Base-by-base conservation (phyloP, 2,113 vertebrate species). In the Tachuris rubrigastra region DNA sequence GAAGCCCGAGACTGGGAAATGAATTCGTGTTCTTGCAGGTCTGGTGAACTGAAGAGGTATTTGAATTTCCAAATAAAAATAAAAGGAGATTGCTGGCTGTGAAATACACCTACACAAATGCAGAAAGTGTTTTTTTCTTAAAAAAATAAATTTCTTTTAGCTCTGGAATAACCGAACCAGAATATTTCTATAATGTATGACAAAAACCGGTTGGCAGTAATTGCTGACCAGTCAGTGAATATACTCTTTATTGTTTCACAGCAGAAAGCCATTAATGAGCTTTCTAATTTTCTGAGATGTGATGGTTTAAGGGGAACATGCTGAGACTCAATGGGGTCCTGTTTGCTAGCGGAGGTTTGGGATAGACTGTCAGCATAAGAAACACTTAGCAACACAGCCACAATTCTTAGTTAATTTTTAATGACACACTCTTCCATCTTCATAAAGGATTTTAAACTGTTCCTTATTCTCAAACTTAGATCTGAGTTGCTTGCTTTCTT, bases 251-350 rank as follows among this genome's bases (percentile, higher is more conserved):
- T 92, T 89, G 80, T 94, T 96, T 96, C 95, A 92, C 95, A 95
- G 96, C 10, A 7, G 95, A 97, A 91, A 93, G 83, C 85, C 91
- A 95, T 93, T 97, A 97, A 98, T 96, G 93, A 97, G 93, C 93
- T 95, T 96, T 96, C 94, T 95, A 93, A 92, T 89, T 97, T 97
- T 96, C 37, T 4, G 79, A 95, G 85, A 96, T 85, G 88, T 73
- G 71, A 87, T 76, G 90, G 79, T 85, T 96, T 97, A 97, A 97
- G 94, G 82, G 75, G 87, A 50, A 75, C 96, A 95, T 56, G 93
- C 95, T 97, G 95, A 91, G 96, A 94, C 87, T 91, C 95, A 95
- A 22, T 68, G 49, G 79, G 87, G 77, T 94, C 85, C 93, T 95
- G 87, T 72, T 95, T 86, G 89, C 73, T 65, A 89, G 82, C 5